A percentile compares a stretch with the other conserved stretches of the same genome.
phyloP scores from a whole-genome alignment of 1,140 invertebrate species.

The Zaprionus inermis region DNA sequence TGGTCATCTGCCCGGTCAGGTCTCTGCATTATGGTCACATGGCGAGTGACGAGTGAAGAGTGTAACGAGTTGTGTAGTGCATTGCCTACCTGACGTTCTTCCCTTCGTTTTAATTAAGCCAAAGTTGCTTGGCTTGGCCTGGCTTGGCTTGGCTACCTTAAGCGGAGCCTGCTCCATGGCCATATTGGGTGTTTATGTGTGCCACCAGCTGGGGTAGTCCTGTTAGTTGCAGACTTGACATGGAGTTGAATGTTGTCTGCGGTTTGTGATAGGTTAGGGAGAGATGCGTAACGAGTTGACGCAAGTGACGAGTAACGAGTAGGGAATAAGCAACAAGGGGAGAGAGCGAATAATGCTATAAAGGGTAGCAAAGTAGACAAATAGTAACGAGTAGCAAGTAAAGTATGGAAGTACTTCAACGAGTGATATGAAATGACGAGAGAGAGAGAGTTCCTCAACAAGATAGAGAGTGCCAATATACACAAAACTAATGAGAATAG shows the following conservation, averaged over 20 bases:
- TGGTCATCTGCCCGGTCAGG: conserved; percentile 24
- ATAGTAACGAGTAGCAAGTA: background rate
- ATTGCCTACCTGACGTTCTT: background rate
- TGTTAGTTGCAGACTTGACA: conserved; percentile 23
- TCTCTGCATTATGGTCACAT: conserved; percentile 30
- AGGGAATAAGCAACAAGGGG: background rate
- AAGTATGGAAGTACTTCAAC: no score
- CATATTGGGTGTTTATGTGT: conserved; percentile 46
- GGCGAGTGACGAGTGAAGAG: conserved; percentile 21
- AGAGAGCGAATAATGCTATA: background rate
- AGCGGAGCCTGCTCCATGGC: conserved; percentile 18
- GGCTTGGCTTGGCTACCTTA: conserved; percentile 23
- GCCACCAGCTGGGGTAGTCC: conserved; percentile 62
- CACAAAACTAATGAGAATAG: no score
- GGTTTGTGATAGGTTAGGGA: background rate
- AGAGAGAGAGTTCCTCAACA: no score
- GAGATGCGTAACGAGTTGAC: background rate
- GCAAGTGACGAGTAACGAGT: background rate
- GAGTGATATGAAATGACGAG: no score
- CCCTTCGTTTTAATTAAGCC: conserved; percentile 55
- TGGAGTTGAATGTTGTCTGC: background rate
- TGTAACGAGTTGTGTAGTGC: conserved; percentile 23
- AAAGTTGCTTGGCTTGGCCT: conserved; percentile 15
- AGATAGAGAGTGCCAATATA: no score
- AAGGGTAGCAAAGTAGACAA: background rate